These are phyloP conservation scores for Drosophila seguyi DNA, from an alignment of 1,140 invertebrate species.

Conservation along the genomic window DNA sequence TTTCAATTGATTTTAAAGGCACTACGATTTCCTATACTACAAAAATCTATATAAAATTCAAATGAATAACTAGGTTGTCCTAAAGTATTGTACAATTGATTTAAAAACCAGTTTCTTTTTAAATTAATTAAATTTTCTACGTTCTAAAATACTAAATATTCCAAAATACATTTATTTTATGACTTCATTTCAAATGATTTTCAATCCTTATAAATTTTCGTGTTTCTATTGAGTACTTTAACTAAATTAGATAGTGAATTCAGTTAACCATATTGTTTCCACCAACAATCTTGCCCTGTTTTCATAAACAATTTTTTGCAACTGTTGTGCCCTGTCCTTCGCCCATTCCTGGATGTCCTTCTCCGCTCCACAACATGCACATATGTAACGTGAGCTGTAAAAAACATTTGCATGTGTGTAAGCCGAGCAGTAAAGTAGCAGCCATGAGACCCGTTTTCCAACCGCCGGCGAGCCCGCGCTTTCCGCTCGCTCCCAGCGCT, in stretches of 20 bases:
- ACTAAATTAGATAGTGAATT: slow-evolving; percentile 28
- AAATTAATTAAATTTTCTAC: neutral
- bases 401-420: slow-evolving; percentile 50
- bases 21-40: too few species aligned
- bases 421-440: slow-evolving; percentile 61
- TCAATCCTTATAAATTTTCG: neutral
- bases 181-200: neutral
- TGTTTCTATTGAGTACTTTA: neutral
- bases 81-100: neutral
- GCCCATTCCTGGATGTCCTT: neutral
- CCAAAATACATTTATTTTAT: too few species aligned
- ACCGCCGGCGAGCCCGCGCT: slow-evolving; percentile 28
- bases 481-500: slow-evolving; percentile 50
- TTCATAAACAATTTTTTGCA: slow-evolving; percentile 73
- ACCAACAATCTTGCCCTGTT: slow-evolving; percentile 16
- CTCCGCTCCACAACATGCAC: slow-evolving; percentile 27
- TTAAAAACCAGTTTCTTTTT: neutral
- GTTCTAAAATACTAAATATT: too few species aligned
- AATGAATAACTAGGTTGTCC: neutral
- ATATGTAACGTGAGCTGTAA: slow-evolving; percentile 45
- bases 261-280: neutral
- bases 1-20: neutral
- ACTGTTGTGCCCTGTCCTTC: slow-evolving; percentile 14
- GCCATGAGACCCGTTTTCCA: slow-evolving; percentile 22
- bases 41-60: neutral